Percentiles rank a stretch among this genome's conserved stretches.
These are phyloP conservation scores for Drosophila borealis DNA, from an alignment of 2,888 invertebrate species.

Conservation along the genomic window DNA sequence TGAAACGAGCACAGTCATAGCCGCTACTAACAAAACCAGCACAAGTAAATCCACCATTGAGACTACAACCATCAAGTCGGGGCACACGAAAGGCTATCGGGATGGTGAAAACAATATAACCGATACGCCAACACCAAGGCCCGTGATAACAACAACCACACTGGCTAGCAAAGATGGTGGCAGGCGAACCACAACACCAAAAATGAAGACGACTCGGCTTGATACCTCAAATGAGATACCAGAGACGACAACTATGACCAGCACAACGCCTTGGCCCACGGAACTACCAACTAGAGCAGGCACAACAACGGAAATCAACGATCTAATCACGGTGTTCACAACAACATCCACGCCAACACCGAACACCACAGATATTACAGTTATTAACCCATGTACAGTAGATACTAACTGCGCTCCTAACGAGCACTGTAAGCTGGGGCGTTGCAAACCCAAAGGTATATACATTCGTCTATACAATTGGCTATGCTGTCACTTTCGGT, in stretches of 20 bases:
- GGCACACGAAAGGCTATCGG: conserved; percentile 83
- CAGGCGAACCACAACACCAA: conserved; percentile 73
- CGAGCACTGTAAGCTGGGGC: conserved; percentile 87
- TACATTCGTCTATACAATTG: conserved; percentile 32
- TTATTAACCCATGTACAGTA: conserved; percentile 86
- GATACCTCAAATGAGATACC: conserved; percentile 83
- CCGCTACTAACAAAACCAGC: conserved; percentile 66
- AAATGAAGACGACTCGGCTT: conserved; percentile 83
- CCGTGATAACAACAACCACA: conserved; percentile 59
- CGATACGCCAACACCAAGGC: conserved; percentile 68
- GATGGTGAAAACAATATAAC: conserved; percentile 85
- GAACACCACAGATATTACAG: conserved; percentile 75
- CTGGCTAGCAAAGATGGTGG: conserved; percentile 55
- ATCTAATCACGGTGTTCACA: conserved; percentile 48
- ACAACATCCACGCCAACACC: conserved; percentile 68
- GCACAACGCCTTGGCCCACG: conserved; percentile 55
- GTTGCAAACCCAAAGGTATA: conserved; percentile 86
- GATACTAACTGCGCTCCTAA: conserved; percentile 87
- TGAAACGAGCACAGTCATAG: conserved; percentile 76
- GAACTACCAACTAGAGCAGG: conserved; percentile 73
- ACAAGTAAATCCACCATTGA: conserved; percentile 56
- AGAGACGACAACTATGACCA: conserved; percentile 60
- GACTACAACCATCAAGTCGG: conserved; percentile 76
- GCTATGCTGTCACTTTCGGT: conserved; percentile 50
- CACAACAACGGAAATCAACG: conserved; percentile 74